Evolutionary conservation across 2,888 invertebrate species (phyloP), one percentile per base, ranked within the genome.

Genomic region (Drosophila anomelani): DNA sequence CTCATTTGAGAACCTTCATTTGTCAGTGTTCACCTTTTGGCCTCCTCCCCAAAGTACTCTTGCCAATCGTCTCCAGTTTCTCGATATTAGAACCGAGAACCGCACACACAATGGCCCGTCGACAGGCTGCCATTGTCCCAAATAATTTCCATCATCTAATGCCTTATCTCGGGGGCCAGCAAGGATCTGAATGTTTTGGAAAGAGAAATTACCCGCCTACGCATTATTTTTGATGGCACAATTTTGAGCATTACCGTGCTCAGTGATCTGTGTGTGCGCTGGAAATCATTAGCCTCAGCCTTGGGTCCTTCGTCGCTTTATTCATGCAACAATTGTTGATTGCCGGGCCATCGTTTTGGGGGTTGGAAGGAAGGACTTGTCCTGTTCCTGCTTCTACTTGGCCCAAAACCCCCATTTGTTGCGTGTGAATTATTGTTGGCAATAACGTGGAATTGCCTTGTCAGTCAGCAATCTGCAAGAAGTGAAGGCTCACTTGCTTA

Each of bases 311-410:
- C 34, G 20, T 56, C 53, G 71, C 68, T 69, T 82, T 78, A 84
- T 76, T 84, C 84, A 84, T 88, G 87, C 87, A 88, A 84, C 85
- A 88, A 84, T 84, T 84, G 84, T 85, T 86, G 88, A 86, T 86
- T 86, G 81, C 81, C 70, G 60, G 36, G 54, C 58, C 57, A 66
- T 17, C 57, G 8, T n/a, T 12, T 20, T 13, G 6, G 23, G 41
- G 23, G 58, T 3, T 43, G 41, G 15, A 13, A 3, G 6, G 20
- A 23, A 3, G 6, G 20, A 23, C 10, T n/a, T 10, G 36, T 20
- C 44, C 59, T 15, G 8, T 23, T 4, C 44, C 0, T 2, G 3
- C 13, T 23, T 10, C 13, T 20, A 2, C 43, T 12, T 7, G 4
- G 13, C n/a, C 26, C 55, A 26, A 26, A 4, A 17, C 53, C 55